Evolutionary conservation across 1,140 invertebrate species (phyloP).

Genomic region (Sarcophaga peregrina): DNA sequence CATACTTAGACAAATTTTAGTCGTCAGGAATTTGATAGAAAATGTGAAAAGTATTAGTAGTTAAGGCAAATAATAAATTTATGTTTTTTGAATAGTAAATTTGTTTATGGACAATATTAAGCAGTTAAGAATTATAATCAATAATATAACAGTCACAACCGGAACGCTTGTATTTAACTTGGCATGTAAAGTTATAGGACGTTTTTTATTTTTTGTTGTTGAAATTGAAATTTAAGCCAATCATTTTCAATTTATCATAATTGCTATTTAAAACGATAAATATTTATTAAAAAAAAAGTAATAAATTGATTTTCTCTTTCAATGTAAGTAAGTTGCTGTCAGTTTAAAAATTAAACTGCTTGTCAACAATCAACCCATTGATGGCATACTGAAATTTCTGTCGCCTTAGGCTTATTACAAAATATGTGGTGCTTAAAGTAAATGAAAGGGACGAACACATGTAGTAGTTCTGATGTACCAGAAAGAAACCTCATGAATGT

Average conservation of each 20-base stretch:
- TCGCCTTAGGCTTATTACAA: constrained; percentile 27
- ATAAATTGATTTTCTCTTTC: not conserved
- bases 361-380: constrained; percentile 20
- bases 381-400: constrained; percentile 29
- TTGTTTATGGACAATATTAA: too few species aligned
- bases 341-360: not conserved
- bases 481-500: not conserved
- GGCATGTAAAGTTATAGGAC: too few species aligned
- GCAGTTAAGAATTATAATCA: too few species aligned
- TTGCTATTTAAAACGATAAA: not conserved
- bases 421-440: not conserved
- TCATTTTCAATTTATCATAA: not conserved
- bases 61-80: too few species aligned
- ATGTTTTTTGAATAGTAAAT: too few species aligned
- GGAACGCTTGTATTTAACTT: too few species aligned
- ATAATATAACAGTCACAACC: too few species aligned
- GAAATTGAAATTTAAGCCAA: not conserved
- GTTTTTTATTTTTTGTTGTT: too few species aligned
- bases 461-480: not conserved
- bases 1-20: too few species aligned
- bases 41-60: too few species aligned
- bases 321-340: not conserved
- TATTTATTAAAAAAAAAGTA: constrained; percentile 2
- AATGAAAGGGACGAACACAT: not conserved
- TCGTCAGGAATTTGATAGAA: too few species aligned